Conservation (phyloP, 2,888 invertebrate species). For the Autographa pulchrina region DNA sequence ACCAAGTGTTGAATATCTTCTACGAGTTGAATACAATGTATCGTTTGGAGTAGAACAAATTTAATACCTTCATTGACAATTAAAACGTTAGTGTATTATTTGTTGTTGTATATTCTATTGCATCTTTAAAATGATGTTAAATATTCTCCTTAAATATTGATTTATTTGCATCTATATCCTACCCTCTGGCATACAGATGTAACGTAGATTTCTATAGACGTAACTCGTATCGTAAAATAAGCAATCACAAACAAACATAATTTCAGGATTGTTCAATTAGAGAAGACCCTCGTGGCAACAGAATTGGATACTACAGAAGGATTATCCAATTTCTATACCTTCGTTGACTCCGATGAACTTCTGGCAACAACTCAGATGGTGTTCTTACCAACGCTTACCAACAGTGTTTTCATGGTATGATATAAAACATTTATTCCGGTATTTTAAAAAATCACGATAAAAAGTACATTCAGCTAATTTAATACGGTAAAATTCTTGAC, state of each 20-base stretch:
- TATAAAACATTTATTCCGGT: not conserved
- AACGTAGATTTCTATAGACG: too few relatives aligned
- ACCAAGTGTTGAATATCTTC: conserved; percentile 11
- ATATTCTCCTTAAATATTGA: too few relatives aligned
- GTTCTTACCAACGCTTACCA: conserved; percentile 40
- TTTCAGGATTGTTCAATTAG: conserved; percentile 30
- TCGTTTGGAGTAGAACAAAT: conserved; percentile 20
- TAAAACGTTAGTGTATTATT: conserved; percentile 24
- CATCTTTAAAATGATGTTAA: too few relatives aligned
- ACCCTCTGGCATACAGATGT: not conserved
- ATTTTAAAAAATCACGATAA: too few relatives aligned
- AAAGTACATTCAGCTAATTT: too few relatives aligned
- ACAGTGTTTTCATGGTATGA: conserved; percentile 31
- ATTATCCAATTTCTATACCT: conserved; percentile 34
- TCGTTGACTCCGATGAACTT: conserved; percentile 42
- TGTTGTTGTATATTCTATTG: not conserved
- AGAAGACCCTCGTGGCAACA: conserved; percentile 29
- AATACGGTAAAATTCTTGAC: too few relatives aligned
- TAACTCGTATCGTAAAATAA: too few relatives aligned
- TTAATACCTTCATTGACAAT: conserved; percentile 38
- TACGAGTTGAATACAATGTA: conserved; percentile 28
- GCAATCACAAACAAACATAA: not conserved
- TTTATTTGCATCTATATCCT: too few relatives aligned
- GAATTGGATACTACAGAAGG: conserved; percentile 39
- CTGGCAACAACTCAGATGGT: conserved; percentile 39